phyloP scores from a whole-genome alignment of 92 coral and sea anemone genomes.

The Palythoa caribaeorum region DNA sequence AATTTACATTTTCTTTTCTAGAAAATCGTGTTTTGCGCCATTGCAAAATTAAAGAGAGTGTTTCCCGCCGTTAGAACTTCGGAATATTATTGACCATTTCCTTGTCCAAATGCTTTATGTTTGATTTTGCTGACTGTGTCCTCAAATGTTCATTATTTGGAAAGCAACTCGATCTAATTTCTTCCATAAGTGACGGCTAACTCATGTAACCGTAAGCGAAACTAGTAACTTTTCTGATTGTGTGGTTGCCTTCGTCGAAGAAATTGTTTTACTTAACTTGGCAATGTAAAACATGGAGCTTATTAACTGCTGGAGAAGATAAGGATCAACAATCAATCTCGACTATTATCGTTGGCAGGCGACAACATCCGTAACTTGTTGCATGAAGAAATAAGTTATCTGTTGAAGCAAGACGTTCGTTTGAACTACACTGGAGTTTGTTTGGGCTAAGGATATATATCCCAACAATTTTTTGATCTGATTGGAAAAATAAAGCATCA shows the following conservation, averaged over 20 bases:
- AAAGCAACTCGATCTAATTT: slow-evolving; percentile 39
- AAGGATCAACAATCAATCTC: slow-evolving; percentile 27
- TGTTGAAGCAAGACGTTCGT: slow-evolving; percentile 30
- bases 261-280: slow-evolving; percentile 13
- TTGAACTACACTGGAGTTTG: slow-evolving; percentile 54
- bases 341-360: slow-evolving; percentile 18
- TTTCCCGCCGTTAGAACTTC: slow-evolving; percentile 89
- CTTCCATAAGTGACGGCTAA: slow-evolving; percentile 14
- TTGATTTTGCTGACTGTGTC: slow-evolving; percentile 12
- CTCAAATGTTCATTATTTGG: slow-evolving; percentile 58
- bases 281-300: slow-evolving; percentile 42
- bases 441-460: slow-evolving; percentile 40
- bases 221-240: slow-evolving; percentile 12
- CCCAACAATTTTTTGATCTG: slow-evolving; percentile 41
- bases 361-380: not conserved
- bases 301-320: slow-evolving; percentile 36
- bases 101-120: slow-evolving; percentile 7
- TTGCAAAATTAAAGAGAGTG: slow-evolving; percentile 71
- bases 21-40: slow-evolving; percentile 75
- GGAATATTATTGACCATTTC: slow-evolving; percentile 44
- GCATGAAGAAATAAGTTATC: slow-evolving; percentile 28
- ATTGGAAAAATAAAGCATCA: slow-evolving; percentile 43
- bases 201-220: slow-evolving; percentile 44
- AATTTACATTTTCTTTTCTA: slow-evolving; percentile 78
- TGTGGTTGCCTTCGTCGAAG: slow-evolving; percentile 4